Percentiles rank a stretch among this genome's conserved stretches.
Conservation (phyloP, 2,888 invertebrate genomes). For the Strigamia crassipes region DNA sequence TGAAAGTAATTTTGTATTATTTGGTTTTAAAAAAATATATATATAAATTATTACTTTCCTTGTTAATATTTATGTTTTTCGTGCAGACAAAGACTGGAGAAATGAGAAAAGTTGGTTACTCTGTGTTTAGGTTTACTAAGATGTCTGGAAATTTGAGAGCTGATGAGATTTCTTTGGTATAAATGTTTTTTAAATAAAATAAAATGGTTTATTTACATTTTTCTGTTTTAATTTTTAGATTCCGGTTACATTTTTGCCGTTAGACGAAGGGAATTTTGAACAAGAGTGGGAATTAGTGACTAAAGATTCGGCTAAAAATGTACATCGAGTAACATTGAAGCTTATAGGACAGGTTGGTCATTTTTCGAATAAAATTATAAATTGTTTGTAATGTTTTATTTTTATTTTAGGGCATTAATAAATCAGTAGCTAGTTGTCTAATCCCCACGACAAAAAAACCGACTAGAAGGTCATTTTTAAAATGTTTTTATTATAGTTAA, state of each 20-base stretch:
- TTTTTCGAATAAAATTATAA: background rate
- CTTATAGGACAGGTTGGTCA: background rate
- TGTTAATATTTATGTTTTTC: background rate
- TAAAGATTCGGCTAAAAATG: background rate
- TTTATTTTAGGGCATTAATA: background rate
- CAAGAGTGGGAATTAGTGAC: slow-evolving; percentile 15
- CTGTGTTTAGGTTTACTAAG: background rate
- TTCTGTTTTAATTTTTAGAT: background rate
- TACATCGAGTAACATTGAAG: background rate
- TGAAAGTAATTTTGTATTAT: background rate
- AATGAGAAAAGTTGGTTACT: background rate
- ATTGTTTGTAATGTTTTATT: background rate
- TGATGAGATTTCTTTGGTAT: background rate
- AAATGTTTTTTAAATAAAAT: too few relatives aligned
- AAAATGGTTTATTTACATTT: background rate
- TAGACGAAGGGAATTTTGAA: background rate
- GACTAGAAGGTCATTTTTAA: background rate
- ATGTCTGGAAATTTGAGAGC: slow-evolving; percentile 8
- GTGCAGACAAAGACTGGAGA: background rate
- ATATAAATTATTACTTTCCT: background rate
- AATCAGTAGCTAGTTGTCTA: background rate
- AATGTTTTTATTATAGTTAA: background rate
- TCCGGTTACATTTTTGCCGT: slow-evolving; percentile 13
- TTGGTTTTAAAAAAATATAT: background rate
- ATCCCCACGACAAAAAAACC: background rate